Evolutionary conservation across 1,140 invertebrate genomes (phyloP).

Genomic region (Branchinecta lynchi): DNA sequence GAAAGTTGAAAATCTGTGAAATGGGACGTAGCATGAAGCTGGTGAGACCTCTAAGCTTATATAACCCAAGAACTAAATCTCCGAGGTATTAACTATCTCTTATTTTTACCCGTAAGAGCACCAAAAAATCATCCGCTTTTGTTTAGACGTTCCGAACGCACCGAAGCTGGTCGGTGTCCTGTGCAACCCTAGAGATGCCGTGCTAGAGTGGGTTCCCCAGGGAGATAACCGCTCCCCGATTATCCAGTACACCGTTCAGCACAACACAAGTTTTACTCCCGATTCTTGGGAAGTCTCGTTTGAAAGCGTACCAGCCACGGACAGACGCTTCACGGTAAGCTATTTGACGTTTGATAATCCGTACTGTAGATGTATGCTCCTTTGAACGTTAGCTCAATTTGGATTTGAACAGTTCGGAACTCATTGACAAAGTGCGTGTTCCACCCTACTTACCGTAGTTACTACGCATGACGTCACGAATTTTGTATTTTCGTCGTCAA

Average conservation of each 20-base stretch:
- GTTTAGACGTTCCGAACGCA: slow-evolving; percentile 72
- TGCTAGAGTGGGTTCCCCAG: slow-evolving; percentile 66
- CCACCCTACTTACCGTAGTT: too few species aligned
- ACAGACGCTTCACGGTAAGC: slow-evolving; percentile 47
- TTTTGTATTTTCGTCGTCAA: too few species aligned
- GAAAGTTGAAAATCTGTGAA: too few species aligned
- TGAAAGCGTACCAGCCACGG: slow-evolving; percentile 59
- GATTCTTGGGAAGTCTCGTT: slow-evolving; percentile 71
- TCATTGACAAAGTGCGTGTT: too few species aligned
- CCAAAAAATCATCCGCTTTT: slow-evolving; percentile 19
- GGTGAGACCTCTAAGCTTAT: slow-evolving; percentile 14
- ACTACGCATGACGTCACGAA: too few species aligned
- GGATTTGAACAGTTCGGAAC: neutral
- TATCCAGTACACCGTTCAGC: slow-evolving; percentile 75
- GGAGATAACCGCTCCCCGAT: slow-evolving; percentile 90
- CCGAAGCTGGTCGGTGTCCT: slow-evolving; percentile 48
- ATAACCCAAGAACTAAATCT: neutral
- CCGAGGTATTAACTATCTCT: too few species aligned
- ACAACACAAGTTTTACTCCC: slow-evolving; percentile 84
- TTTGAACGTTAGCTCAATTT: too few species aligned
- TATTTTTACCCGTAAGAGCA: too few species aligned
- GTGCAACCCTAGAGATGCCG: slow-evolving; percentile 53
- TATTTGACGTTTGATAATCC: slow-evolving; percentile 1
- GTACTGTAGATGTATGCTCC: too few species aligned
- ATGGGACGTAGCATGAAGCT: too few species aligned